Evolutionary conservation across 2,888 invertebrate genomes (phyloP).

Genomic region (Nemurella pictetii): DNA sequence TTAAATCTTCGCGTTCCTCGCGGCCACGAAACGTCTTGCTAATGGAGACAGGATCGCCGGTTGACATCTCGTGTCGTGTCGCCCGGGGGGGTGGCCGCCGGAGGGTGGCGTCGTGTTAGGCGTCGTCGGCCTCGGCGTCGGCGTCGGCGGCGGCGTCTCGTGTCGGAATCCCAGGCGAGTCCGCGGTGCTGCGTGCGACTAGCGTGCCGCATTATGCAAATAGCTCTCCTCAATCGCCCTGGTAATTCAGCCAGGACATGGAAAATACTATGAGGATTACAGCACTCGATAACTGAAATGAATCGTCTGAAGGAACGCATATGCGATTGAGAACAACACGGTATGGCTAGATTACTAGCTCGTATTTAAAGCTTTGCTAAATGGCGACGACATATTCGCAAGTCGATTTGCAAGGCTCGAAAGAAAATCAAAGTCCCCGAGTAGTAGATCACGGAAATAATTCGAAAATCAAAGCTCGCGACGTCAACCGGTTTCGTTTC

Average conservation of each 20-base stretch:
- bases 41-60: background rate
- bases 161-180: background rate
- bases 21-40: background rate
- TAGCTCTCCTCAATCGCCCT: background rate
- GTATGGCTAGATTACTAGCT: background rate
- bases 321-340: background rate
- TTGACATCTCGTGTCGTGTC: conserved; percentile 32
- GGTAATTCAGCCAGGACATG: background rate
- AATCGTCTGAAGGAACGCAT: background rate
- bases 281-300: background rate
- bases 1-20: background rate
- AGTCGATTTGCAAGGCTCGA: background rate
- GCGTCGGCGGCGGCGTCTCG: background rate
- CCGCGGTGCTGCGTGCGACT: background rate
- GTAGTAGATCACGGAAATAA: background rate
- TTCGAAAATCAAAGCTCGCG: background rate
- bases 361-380: background rate
- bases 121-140: background rate
- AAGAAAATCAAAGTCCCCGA: background rate
- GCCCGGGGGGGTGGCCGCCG: background rate
- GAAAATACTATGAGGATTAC: background rate
- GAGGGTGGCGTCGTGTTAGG: background rate
- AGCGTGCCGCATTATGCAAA: background rate
- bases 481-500: background rate
- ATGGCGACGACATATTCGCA: background rate